Evolutionary conservation across 2,888 invertebrate species (phyloP), one percentile per base, ranked within the genome.

Genomic region (Hoplodrina ambigua): DNA sequence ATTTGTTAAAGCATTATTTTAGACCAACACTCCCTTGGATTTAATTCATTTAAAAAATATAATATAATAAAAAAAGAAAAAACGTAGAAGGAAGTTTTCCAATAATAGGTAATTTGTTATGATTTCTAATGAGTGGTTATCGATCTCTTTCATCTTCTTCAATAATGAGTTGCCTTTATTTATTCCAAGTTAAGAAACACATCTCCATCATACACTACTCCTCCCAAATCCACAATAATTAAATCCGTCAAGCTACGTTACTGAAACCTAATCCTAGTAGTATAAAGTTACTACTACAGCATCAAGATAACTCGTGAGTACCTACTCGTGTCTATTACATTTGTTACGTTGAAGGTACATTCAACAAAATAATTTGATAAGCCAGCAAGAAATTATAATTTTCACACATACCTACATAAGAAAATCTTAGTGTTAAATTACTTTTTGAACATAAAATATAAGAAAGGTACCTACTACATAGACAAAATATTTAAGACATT

Each of bases 231-330:
- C 55, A 55, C 54, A 37, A 52, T 37, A 63, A 67, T 76, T 46
- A 75, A 72, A 57, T 64, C 37, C 13, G 13, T 59, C 65, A 53
- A 68, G 54, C 44, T 64, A 30, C 19, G 8, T 41, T 25, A 73
- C 46, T 67, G 53, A 19, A 81, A 81, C 57, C 20, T 46, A 68
- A 78, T 66, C 71, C 25, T 20, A 30, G 30, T 13, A 58, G 56
- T 69, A 60, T 76, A 59, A 64, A 61, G 61, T 79, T 64, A 69
- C 50, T 50, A 60, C 37, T 54, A 25, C 19, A 55, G 37, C 44
- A 57, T 57, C 62, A 56, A 63, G 58, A 66, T 75, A 55, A 41
- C 60, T 49, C 49, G 30, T 62, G 13, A 37, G 54, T 72, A 57
- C 20, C 13, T 41, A 57, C 37, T 74, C 17, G 30, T 64, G 11